phyloP scores from a whole-genome alignment of 2,797 vertebrate species.

The Triplophysa yarkandensis region DNA sequence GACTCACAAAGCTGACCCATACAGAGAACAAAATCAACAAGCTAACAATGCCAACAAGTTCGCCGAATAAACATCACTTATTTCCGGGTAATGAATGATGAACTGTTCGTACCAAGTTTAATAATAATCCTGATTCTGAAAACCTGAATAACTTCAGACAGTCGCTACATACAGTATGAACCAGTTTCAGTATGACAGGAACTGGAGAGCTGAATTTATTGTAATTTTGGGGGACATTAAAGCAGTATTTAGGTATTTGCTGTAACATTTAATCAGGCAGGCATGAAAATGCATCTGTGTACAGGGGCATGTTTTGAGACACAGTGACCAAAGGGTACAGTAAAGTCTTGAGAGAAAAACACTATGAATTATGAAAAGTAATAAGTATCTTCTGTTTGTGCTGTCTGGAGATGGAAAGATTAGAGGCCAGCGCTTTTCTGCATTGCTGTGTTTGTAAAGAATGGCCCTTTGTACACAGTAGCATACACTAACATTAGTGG shows the following conservation, averaged over 20 bases:
- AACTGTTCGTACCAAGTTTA: background rate
- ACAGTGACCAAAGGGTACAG: constrained; percentile 10
- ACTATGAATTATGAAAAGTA: constrained; percentile 45
- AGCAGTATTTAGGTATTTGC: constrained; percentile 14
- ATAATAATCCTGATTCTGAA: background rate
- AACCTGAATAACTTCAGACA: background rate
- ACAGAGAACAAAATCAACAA: constrained; percentile 55
- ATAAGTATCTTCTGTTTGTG: constrained; percentile 52
- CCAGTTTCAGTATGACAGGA: background rate
- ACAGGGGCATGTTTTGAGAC: constrained; percentile 15
- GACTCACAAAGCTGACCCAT: constrained; percentile 48
- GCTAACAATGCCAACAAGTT: constrained; percentile 46
- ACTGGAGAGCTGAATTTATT: background rate
- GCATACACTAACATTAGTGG: constrained; percentile 51
- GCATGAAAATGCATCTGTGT: constrained; percentile 22
- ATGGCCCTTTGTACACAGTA: constrained; percentile 51
- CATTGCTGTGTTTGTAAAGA: constrained; percentile 47
- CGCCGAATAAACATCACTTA: constrained; percentile 33
- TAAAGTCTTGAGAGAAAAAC: constrained; percentile 6
- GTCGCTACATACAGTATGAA: background rate
- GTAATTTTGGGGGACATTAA: background rate
- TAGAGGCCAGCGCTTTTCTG: constrained; percentile 43
- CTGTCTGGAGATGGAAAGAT: constrained; percentile 54
- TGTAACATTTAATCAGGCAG: constrained; percentile 10
- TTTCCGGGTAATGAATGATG: constrained; percentile 26